These are phyloP conservation scores for Corbicula japonica DNA, from an alignment of 2,888 invertebrate genomes.

Conservation along the genomic window DNA sequence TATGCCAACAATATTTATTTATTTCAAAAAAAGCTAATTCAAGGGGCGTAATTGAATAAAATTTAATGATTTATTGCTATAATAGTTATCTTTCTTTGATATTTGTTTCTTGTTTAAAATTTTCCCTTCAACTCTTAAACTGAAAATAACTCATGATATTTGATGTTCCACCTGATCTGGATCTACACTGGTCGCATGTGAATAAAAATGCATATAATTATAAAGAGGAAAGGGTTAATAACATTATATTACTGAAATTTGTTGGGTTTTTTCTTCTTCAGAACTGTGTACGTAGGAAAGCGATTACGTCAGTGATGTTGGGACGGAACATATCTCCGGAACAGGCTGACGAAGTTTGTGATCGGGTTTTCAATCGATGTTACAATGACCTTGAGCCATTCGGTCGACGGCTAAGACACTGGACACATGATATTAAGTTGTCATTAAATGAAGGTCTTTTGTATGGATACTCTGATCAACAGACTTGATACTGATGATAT, in stretches of 20 bases:
- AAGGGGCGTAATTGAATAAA: too few relatives aligned
- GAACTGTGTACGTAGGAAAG: constrained; percentile 96
- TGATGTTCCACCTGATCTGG: too few relatives aligned
- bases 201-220: too few relatives aligned
- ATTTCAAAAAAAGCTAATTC: too few relatives aligned
- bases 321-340: constrained; percentile 91
- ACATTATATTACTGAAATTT: background rate
- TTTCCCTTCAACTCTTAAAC: too few relatives aligned
- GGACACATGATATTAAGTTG: constrained; percentile 73
- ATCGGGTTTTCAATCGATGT: constrained; percentile 95
- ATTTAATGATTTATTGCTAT: too few relatives aligned
- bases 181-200: too few relatives aligned
- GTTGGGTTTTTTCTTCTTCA: constrained; percentile 59
- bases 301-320: constrained; percentile 93
- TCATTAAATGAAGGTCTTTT: constrained; percentile 78
- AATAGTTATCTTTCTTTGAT: too few relatives aligned
- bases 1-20: too few relatives aligned
- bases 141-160: too few relatives aligned
- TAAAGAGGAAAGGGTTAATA: background rate
- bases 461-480: constrained; percentile 76
- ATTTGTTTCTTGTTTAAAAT: background rate
- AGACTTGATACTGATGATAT: too few relatives aligned
- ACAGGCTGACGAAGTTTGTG: constrained; percentile 92
- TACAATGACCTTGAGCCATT: constrained; percentile 97
- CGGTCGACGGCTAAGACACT: constrained; percentile 88